Evolutionary conservation across 2,113 vertebrate species (phyloP), one percentile per base, ranked within the genome.

Genomic region (Puntigrus tetrazona): DNA sequence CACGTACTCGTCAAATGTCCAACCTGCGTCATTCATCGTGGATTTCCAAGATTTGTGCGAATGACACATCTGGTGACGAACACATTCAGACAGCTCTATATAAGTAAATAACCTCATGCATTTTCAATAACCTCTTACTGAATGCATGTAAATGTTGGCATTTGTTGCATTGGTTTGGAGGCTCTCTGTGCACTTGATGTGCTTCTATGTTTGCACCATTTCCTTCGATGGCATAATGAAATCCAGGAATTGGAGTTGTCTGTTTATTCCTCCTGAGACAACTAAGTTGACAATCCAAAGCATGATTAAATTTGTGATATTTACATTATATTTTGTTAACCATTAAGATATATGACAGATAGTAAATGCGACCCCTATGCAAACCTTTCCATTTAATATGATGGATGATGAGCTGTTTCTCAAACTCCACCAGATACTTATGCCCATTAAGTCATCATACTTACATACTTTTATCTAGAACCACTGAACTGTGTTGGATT

Each of bases 51-150:
- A 36, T 70, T 74, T 67, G 52, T 82, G 59, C 16, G 36, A 25
- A 34, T 14, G n/a, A 29, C 59, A 50, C 25, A 73, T 57, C 7
- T n/a, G 57, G 27, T 47, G 38, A 45, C 14, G n/a, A 61, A 47
- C 45, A 61, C 43, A 3, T 74, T 65, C 67, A 55, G 65, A 80
- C 83, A 29, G 41, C 59, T 67, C 25, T n/a, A 27, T 80, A 36
- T 41, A 78, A 45, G 65, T 57, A 83, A 86, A 86, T 83, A 75
- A 83, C 79, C 74, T 78, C 29, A 52, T 84, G 82, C 72, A 69
- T 82, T 86, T 86, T 85, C 36, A 27, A 36, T 18, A 78, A 83
- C 31, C 29, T 22, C 87, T 82, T 74, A 74, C 45, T 79, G 85
- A 75, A 61, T 61, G 50, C 14, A 31, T 29, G 65, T 29, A 73